phyloP scores from a whole-genome alignment of 2,888 invertebrate genomes.

The Patella caerulea region DNA sequence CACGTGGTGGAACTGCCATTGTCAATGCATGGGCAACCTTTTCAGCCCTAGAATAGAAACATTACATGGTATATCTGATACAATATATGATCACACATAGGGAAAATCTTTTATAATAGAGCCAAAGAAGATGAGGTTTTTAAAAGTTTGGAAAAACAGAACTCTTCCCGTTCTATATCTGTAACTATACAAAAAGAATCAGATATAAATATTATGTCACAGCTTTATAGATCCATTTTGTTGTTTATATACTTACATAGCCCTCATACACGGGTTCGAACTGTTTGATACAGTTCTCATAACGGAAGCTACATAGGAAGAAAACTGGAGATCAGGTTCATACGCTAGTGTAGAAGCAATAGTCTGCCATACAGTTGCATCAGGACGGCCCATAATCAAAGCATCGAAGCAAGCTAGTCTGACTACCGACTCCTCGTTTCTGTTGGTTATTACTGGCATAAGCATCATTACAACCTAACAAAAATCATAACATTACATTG shows the following conservation, averaged over 20 bases:
- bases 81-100: no score
- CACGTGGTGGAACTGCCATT: not conserved
- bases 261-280: slow-evolving; percentile 37
- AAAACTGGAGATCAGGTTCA: slow-evolving; percentile 50
- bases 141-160: no score
- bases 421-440: slow-evolving; percentile 58
- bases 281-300: slow-evolving; percentile 44
- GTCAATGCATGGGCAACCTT: not conserved
- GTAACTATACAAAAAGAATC: no score
- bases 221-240: no score
- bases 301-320: slow-evolving; percentile 45
- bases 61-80: not conserved
- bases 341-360: slow-evolving; percentile 59
- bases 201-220: no score
- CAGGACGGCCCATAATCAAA: slow-evolving; percentile 56
- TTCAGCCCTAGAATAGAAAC: not conserved
- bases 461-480: slow-evolving; percentile 19
- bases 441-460: slow-evolving; percentile 65
- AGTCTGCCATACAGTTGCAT: slow-evolving; percentile 64
- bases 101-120: no score
- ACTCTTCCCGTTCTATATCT: no score
- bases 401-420: slow-evolving; percentile 67
- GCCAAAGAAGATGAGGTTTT: no score
- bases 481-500: not conserved
- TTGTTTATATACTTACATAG: slow-evolving; percentile 13